These are phyloP conservation scores for Portevinia maculata DNA, from an alignment of 2,888 invertebrate genomes.

Conservation along the genomic window DNA sequence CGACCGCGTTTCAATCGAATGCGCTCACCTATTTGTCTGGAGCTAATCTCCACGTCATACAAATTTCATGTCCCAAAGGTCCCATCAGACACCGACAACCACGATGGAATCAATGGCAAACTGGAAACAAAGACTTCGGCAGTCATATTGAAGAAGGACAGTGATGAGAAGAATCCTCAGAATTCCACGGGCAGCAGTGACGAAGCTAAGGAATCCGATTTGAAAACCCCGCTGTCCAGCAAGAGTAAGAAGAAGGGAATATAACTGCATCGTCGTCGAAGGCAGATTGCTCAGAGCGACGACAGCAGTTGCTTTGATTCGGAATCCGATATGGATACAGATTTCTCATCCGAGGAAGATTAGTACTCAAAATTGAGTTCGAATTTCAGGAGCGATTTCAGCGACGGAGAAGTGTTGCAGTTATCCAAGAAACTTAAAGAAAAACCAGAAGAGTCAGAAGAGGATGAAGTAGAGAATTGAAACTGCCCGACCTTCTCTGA, in stretches of 20 bases:
- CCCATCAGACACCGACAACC: slow-evolving; percentile 76
- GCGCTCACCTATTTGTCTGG: slow-evolving; percentile 92
- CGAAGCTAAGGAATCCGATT: slow-evolving; percentile 82
- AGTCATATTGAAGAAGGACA: slow-evolving; percentile 77
- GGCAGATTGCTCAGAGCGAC: slow-evolving; percentile 83
- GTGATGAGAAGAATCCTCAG: slow-evolving; percentile 74
- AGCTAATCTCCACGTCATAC: slow-evolving; percentile 80
- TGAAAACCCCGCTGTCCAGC: slow-evolving; percentile 81
- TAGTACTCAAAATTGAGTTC: slow-evolving; percentile 84
- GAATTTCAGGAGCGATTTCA: slow-evolving; percentile 84
- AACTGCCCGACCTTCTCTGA: slow-evolving; percentile 80
- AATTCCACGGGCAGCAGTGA: slow-evolving; percentile 81
- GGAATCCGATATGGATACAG: slow-evolving; percentile 84
- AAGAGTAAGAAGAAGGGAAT: slow-evolving; percentile 81
- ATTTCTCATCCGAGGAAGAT: slow-evolving; percentile 83
- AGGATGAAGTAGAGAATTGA: slow-evolving; percentile 50
- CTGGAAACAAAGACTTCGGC: slow-evolving; percentile 76
- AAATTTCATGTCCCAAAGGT: slow-evolving; percentile 85
- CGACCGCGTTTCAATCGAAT: slow-evolving; percentile 81
- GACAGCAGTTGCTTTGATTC: slow-evolving; percentile 83
- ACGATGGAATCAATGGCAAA: slow-evolving; percentile 77
- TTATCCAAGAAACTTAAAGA: slow-evolving; percentile 45
- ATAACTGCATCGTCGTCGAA: slow-evolving; percentile 81
- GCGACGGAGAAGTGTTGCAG: slow-evolving; percentile 76
- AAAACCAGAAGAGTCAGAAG: slow-evolving; percentile 52